phyloP scores from a whole-genome alignment of 2,888 invertebrate genomes.

The Arrhopalites spinosus region DNA sequence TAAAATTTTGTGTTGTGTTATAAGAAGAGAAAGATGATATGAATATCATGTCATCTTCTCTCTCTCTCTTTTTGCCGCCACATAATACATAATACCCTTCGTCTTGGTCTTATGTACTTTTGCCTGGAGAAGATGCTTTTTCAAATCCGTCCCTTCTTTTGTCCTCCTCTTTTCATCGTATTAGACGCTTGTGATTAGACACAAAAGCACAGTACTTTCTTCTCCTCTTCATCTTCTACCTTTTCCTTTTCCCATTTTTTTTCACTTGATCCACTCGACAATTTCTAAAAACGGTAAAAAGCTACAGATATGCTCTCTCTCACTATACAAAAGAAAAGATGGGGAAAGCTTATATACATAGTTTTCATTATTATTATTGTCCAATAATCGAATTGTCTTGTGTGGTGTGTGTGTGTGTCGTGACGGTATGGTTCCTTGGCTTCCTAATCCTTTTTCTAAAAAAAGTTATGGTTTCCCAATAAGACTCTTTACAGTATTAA shows the following conservation, averaged over 20 bases:
- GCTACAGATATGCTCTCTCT: neutral
- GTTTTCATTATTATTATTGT: constrained; percentile 1
- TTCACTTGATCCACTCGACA: constrained; percentile 2
- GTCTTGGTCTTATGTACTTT: neutral
- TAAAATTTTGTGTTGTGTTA: neutral
- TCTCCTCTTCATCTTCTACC: no score
- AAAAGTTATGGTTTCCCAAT: no score
- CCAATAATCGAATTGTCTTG: constrained; percentile 11
- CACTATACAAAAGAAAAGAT: neutral
- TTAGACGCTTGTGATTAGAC: constrained; percentile 12
- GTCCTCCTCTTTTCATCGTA: neutral
- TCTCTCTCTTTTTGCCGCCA: no score
- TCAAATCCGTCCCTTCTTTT: neutral
- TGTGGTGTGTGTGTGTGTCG: neutral
- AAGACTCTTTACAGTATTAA: no score
- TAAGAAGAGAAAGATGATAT: neutral
- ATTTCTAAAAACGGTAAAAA: neutral
- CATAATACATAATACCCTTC: neutral
- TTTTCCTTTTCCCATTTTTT: no score
- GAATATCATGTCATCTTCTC: constrained; percentile 10
- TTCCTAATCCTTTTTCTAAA: no score
- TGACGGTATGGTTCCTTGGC: neutral
- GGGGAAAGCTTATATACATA: neutral
- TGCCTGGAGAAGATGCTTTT: neutral
- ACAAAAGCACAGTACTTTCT: neutral